Percentiles rank a stretch among this genome's conserved stretches.
These are phyloP conservation scores for Trichosurus vulpecula DNA, from an alignment of 2,797 vertebrate genomes.

Conservation along the genomic window DNA sequence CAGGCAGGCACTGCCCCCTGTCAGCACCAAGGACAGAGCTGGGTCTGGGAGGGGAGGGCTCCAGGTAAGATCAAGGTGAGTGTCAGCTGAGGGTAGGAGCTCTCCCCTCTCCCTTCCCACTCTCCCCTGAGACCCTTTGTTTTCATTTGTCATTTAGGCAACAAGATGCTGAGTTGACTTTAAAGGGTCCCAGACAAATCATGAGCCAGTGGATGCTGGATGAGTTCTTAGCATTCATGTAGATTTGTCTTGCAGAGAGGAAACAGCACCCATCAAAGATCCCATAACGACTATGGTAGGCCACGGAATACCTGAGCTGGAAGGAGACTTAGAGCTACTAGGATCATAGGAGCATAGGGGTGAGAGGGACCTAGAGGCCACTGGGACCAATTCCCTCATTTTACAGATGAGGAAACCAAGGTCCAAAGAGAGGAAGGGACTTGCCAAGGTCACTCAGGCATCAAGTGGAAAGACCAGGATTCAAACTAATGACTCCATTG, in stretches of 20 bases:
- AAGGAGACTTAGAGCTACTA: too few species aligned
- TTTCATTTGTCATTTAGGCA: background rate
- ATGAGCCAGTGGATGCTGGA: background rate
- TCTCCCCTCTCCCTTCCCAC: background rate
- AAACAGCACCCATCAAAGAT: background rate
- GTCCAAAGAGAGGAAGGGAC: background rate
- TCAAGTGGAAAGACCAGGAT: background rate
- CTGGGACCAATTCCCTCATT: background rate
- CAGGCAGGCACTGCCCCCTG: background rate
- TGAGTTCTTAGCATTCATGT: background rate
- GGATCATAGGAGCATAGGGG: background rate
- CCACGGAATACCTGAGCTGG: background rate
- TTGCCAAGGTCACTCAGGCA: background rate
- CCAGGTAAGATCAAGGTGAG: background rate
- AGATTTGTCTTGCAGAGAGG: background rate
- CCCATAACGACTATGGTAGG: background rate
- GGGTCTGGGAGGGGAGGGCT: background rate
- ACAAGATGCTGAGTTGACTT: background rate
- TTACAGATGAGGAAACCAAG: background rate
- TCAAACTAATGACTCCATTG: background rate
- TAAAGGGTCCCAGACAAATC: background rate
- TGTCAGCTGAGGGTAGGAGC: background rate
- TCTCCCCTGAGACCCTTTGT: background rate
- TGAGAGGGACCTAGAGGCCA: background rate
- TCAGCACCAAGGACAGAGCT: background rate